A percentile compares a stretch with the other conserved stretches of the same genome.
These are phyloP conservation scores for Caenorhabditis auriculariae DNA, from an alignment of 2,888 invertebrate species.

Conservation along the genomic window DNA sequence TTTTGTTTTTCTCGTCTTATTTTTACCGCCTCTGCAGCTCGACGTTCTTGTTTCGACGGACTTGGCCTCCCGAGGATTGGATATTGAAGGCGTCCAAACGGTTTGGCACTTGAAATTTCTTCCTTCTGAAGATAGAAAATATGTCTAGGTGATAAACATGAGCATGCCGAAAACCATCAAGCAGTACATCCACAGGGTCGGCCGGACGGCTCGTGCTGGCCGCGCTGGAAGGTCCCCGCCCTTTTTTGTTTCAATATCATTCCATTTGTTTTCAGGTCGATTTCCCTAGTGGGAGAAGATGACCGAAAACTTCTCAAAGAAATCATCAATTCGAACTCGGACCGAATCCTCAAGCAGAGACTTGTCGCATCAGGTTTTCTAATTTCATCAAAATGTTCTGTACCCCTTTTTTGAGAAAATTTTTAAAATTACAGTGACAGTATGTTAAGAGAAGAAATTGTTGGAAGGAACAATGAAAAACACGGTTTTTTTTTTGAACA, in stretches of 20 bases:
- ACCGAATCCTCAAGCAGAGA: conserved; percentile 53
- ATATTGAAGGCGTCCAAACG: conserved; percentile 94
- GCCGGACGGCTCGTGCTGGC: conserved; percentile 92
- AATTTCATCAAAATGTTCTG: not conserved
- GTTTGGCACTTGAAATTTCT: conserved; percentile 66
- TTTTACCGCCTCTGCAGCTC: conserved; percentile 65
- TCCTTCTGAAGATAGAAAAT: not conserved
- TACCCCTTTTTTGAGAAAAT: conserved; percentile 5
- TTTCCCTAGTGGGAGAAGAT: conserved; percentile 89
- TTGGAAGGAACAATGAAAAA: too few relatives aligned
- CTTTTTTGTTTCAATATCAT: too few relatives aligned
- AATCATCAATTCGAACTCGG: conserved; percentile 71
- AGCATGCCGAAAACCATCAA: conserved; percentile 90
- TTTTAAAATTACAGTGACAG: too few relatives aligned
- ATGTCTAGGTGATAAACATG: conserved; percentile 79
- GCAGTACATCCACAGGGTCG: conserved; percentile 94
- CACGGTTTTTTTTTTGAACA: too few relatives aligned
- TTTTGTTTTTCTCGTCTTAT: not conserved
- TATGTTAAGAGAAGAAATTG: too few relatives aligned
- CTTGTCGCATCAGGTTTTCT: conserved; percentile 47
- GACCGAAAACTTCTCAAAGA: conserved; percentile 88
- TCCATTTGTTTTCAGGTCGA: conserved; percentile 67
- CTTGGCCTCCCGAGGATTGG: conserved; percentile 88
- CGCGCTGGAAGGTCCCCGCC: conserved; percentile 72
- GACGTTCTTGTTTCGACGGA: conserved; percentile 84